These are phyloP conservation scores for Saturnia pavonia DNA, from an alignment of 2,888 invertebrate genomes.

Conservation along the genomic window DNA sequence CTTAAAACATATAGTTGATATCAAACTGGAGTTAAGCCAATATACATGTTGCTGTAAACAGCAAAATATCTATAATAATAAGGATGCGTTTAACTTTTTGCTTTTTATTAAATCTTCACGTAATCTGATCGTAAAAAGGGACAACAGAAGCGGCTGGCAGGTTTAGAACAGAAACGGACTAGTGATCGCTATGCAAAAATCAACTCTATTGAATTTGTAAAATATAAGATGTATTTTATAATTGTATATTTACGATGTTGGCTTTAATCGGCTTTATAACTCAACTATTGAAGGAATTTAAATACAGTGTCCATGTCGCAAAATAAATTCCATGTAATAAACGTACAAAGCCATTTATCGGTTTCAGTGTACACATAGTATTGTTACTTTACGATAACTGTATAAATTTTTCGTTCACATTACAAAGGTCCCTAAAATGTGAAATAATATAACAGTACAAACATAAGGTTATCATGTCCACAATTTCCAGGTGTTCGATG, in stretches of 20 bases:
- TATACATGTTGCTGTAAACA: background rate
- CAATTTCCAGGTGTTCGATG: too few species aligned
- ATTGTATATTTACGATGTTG: too few species aligned
- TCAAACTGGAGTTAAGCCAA: background rate
- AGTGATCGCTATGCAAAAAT: background rate
- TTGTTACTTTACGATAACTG: background rate
- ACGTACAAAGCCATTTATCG: background rate
- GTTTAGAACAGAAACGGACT: constrained; percentile 38
- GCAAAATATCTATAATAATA: background rate
- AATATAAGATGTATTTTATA: background rate
- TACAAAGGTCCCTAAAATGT: too few species aligned
- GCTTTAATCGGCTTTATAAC: background rate
- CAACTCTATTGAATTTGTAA: background rate
- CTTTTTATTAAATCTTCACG: constrained; percentile 53
- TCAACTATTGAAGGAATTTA: background rate
- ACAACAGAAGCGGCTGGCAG: constrained; percentile 29
- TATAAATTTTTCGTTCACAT: too few species aligned
- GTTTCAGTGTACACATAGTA: background rate
- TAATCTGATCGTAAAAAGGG: constrained; percentile 52
- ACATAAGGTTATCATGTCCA: too few species aligned
- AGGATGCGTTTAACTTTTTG: constrained; percentile 26
- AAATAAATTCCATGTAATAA: background rate
- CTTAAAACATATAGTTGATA: background rate
- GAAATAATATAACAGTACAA: too few species aligned
- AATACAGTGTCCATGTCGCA: background rate